phyloP scores from a whole-genome alignment of 1,140 invertebrate species.

The Araneus ventricosus region DNA sequence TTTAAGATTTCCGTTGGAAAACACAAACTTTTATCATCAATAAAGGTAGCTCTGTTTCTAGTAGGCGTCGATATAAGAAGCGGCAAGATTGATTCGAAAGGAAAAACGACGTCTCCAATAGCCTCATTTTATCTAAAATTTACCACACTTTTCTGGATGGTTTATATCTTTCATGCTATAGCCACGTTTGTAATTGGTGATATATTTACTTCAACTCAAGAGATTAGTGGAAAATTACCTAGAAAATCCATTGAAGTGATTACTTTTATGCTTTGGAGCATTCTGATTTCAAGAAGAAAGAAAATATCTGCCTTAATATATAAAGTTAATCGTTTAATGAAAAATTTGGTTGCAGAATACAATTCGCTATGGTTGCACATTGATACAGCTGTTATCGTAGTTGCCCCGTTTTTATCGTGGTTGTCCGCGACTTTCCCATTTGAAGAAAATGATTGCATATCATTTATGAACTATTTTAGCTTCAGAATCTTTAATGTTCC shows the following conservation, averaged over 20 bases:
- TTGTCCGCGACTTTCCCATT: not conserved
- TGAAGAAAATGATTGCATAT: not conserved
- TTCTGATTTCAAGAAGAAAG: not conserved
- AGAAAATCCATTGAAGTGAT: not conserved
- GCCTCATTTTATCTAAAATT: not conserved
- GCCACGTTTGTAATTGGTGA: not conserved
- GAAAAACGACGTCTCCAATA: too few relatives aligned
- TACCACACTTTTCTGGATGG: not conserved
- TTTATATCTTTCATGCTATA: not conserved
- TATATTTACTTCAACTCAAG: not conserved
- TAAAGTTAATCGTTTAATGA: not conserved
- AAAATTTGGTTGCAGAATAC: not conserved
- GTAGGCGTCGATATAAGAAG: not conserved
- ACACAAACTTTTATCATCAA: not conserved
- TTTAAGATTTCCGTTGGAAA: too few relatives aligned
- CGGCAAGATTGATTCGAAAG: too few relatives aligned
- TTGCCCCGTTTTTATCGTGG: not conserved
- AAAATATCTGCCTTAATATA: not conserved
- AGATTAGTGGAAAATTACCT: not conserved
- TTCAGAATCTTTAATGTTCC: not conserved
- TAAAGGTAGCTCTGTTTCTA: not conserved
- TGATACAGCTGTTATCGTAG: not conserved
- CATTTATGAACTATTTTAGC: not conserved
- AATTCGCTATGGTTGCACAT: not conserved
- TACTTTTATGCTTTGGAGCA: not conserved